phyloP scores from a whole-genome alignment of 2,888 invertebrate genomes.

The Mythimna albipuncta region DNA sequence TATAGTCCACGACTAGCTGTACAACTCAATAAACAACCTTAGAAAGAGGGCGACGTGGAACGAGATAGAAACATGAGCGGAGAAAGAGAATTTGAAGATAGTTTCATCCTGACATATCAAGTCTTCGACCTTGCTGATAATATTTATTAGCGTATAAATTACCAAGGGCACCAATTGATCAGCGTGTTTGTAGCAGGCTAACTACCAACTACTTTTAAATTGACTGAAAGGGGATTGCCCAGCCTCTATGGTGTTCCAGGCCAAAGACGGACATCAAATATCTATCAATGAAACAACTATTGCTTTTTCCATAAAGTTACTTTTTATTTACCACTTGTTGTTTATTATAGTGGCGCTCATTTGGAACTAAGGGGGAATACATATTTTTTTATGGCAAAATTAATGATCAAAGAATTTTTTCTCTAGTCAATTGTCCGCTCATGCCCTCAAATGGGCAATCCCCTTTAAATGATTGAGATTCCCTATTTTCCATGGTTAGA shows the following conservation, averaged over 20 bases:
- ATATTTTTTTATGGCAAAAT: no score
- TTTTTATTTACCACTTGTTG: no score
- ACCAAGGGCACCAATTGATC: conserved; percentile 1
- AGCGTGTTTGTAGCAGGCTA: not conserved
- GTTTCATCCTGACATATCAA: not conserved
- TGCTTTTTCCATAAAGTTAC: no score
- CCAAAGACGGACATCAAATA: no score
- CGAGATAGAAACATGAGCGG: not conserved
- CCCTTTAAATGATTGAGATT: conserved; percentile 15
- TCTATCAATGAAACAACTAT: no score
- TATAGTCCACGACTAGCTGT: conserved; percentile 25
- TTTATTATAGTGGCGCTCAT: no score
- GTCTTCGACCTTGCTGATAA: not conserved
- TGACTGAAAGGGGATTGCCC: not conserved
- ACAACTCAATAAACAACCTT: conserved; percentile 25
- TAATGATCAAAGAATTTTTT: no score
- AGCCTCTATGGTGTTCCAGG: no score
- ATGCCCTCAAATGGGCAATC: no score
- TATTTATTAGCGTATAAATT: not conserved
- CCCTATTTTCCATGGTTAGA: conserved; percentile 17
- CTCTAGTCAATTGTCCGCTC: no score
- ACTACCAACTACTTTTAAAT: conserved; percentile 26
- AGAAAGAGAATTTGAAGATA: conserved; percentile 2
- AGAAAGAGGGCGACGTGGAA: conserved; percentile 9
- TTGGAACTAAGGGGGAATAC: no score